Percentiles rank a stretch among this genome's conserved stretches.
Conservation (phyloP, 2,113 vertebrate genomes). For the Sturnus vulgaris region DNA sequence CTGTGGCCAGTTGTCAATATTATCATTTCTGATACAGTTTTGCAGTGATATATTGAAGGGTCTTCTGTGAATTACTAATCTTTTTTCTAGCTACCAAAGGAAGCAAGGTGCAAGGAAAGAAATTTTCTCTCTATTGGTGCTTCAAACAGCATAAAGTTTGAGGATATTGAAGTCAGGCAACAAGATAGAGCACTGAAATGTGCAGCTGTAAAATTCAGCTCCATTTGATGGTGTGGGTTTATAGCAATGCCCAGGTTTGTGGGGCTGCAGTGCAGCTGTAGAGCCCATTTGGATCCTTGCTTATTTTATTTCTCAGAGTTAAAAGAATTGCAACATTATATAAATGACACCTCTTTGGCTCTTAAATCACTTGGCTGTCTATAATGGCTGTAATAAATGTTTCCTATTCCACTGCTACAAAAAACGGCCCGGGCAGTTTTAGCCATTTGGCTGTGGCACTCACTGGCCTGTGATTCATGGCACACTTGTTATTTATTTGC, state of each 20-base stretch:
- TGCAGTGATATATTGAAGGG: not conserved
- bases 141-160: not conserved
- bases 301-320: slow-evolving; percentile 23
- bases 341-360: slow-evolving; percentile 10
- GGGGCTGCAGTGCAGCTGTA: not conserved
- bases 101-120: not conserved
- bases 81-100: not conserved
- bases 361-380: slow-evolving; percentile 47
- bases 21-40: not conserved
- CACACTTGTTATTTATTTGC: slow-evolving; percentile 60
- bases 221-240: not conserved
- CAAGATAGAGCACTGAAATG: not conserved
- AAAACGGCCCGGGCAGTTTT: not conserved
- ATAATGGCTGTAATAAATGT: slow-evolving; percentile 33
- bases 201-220: not conserved
- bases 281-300: not conserved
- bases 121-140: not conserved
- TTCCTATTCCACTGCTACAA: not conserved
- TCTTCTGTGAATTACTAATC: not conserved
- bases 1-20: not conserved
- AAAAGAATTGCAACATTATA: not conserved
- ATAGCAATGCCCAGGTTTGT: not conserved
- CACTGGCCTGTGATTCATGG: slow-evolving; percentile 11
- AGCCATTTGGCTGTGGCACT: not conserved
- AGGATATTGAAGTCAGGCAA: not conserved